phyloP scores from a whole-genome alignment of 1,140 invertebrate genomes.

The Ceratosolen fusciceps region DNA sequence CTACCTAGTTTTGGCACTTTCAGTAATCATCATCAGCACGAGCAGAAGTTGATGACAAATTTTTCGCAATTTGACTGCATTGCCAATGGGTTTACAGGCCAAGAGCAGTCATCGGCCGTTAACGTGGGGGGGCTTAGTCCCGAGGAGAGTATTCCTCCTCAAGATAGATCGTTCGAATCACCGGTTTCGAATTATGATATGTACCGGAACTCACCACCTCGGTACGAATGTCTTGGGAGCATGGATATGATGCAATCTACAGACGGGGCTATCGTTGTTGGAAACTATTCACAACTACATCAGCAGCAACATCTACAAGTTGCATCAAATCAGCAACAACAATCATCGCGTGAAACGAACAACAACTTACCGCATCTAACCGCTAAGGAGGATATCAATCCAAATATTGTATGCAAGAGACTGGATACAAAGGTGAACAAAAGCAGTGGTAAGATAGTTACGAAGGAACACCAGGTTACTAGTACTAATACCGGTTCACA shows the following conservation, averaged over 20 bases:
- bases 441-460: conserved; percentile 45
- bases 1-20: conserved; percentile 69
- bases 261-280: conserved; percentile 65
- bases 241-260: conserved; percentile 68
- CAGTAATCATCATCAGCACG: conserved; percentile 52
- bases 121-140: conserved; percentile 82
- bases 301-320: conserved; percentile 48
- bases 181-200: conserved; percentile 64
- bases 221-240: conserved; percentile 67
- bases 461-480: conserved; percentile 56
- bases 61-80: conserved; percentile 76
- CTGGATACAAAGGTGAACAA: conserved; percentile 57
- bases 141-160: conserved; percentile 73
- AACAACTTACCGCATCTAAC: conserved; percentile 61
- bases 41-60: conserved; percentile 73
- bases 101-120: conserved; percentile 63
- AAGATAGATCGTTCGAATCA: conserved; percentile 66
- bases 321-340: background rate
- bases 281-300: conserved; percentile 40
- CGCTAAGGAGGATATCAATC: conserved; percentile 57
- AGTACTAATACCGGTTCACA: conserved; percentile 60
- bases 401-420: conserved; percentile 51
- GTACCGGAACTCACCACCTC: conserved; percentile 60
- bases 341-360: conserved; percentile 56
- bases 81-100: conserved; percentile 67